Base-by-base conservation (phyloP, 92 coral and sea anemone genomes). In the Umimayanthus chanpuru region DNA sequence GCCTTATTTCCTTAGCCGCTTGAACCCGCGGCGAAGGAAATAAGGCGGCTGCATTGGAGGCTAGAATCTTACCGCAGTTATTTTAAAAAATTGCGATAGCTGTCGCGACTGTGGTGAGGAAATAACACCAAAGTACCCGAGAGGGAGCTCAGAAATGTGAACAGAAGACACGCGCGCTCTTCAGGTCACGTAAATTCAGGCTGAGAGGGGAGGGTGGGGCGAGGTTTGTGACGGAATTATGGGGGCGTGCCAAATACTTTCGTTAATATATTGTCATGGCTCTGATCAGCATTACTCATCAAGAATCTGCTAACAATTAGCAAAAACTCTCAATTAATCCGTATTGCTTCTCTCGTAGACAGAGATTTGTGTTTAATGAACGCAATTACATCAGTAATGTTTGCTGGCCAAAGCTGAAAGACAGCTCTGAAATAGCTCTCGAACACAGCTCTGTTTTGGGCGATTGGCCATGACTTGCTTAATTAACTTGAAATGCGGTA, bases 271-370 rank as follows among this genome's bases (percentile, higher is more conserved):
- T 70, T 83, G 79, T 83, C 20, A 70, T 6, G 15, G n/a, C 77
- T 61, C 73, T 70, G 39, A 83, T 14, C 66, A 47, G 12, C 87
- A 73, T 83, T 70, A 70, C 76, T 68, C 64, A 83, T 83, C 76
- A 44, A 83, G 47, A 70, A 47, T 83, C 67, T 83, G 87, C 25
- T 43, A 83, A 47, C 77, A 68, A 83, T 83, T 70, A 68, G 78
- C 7, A 23, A 49, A 67, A 71, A 50, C 4, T 21, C 39, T 53
- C 87, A 83, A 71, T 70, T 83, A 83, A 83, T 68, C 87, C 87
- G 76, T 70, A 83, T 70, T 83, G 78, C 87, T 70, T 83, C 73
- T 68, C 76, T 83, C 61, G 87, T 44, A 79, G 43, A 83, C 77
- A 25, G 65, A 68, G 79, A 83, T 68, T 83, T 70, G 79, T 83